Evolutionary conservation across 2,797 vertebrate genomes (phyloP), one percentile per base, ranked within the genome.

Genomic region (Selene dorsalis): DNA sequence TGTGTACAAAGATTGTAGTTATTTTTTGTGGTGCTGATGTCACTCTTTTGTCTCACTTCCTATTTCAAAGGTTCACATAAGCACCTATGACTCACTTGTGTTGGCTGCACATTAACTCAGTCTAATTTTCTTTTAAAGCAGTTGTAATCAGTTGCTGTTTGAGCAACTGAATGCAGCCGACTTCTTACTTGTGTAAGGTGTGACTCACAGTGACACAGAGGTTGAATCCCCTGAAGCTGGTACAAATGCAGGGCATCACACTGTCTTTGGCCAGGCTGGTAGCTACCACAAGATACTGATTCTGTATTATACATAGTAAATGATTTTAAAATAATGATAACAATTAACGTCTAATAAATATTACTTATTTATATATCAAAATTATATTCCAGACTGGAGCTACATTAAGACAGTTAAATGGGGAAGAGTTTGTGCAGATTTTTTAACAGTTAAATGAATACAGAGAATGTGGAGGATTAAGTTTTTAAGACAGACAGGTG

Each of bases 61-160:
- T 43, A 48, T 55, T 78, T 67, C 62, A 10, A 14, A 2, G 43
- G 26, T 11, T 68, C 75, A 65, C 71, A 72, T 48, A 45, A 81
- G 56, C 38, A 32, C 24, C 14, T 26, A 41, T 74, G 78, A 80
- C 41, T 75, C 83, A 80, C 38, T 74, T 38, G 60, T 55, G 52
- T 58, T 78, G 61, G 70, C 70, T 74, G 66, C 48, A 38, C 12
- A 56, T 60, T 65, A 39, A 57, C n/a, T 9, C 0, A 18, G 22
- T 10, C 22, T 4, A 56, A 38, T 43, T 9, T 35, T 24, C 10
- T 50, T 18, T 32, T 47, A 24, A 63, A 57, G 48, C 38, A 20
- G 18, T 60, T 57, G 61, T 45, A 65, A 52, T 45, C 45, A 8
- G 16, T 28, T 59, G 28, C 9, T 60, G 55, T 69, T 69, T 48